These are phyloP conservation scores for Pyralis farinalis DNA, from an alignment of 2,888 invertebrate genomes.

Conservation along the genomic window DNA sequence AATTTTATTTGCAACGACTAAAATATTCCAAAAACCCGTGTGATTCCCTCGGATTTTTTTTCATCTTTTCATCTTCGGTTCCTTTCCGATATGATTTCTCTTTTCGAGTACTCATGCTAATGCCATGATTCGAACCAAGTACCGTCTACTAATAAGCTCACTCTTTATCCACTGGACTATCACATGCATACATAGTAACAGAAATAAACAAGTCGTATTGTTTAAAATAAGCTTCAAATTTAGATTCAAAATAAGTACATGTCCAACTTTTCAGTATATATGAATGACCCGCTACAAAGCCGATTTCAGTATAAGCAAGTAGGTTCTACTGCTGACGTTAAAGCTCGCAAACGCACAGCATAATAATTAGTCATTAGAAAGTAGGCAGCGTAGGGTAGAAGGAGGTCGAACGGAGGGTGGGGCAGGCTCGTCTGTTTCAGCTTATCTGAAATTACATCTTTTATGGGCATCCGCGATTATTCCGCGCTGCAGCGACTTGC, in stretches of 20 bases:
- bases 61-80: too few species aligned
- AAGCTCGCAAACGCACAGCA: slow-evolving; percentile 78
- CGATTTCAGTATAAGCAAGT: slow-evolving; percentile 49
- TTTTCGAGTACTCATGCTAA: too few species aligned
- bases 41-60: too few species aligned
- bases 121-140: too few species aligned
- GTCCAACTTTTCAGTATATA: slow-evolving; percentile 40
- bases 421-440: slow-evolving; percentile 78
- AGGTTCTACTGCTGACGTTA: slow-evolving; percentile 61
- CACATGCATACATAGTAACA: too few species aligned
- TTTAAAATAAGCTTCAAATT: slow-evolving; percentile 1
- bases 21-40: too few species aligned
- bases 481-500: slow-evolving; percentile 78
- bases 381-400: slow-evolving; percentile 62
- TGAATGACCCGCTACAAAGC: slow-evolving; percentile 53
- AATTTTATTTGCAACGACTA: too few species aligned
- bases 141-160: too few species aligned
- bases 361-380: slow-evolving; percentile 82
- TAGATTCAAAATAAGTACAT: slow-evolving; percentile 31
- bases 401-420: slow-evolving; percentile 39
- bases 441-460: slow-evolving; percentile 82
- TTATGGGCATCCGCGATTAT: slow-evolving; percentile 81
- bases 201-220: too few species aligned
- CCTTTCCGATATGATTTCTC: too few species aligned
- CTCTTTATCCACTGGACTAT: too few species aligned